Evolutionary conservation across 2,888 invertebrate species (phyloP).

Genomic region (Graphium colonna): DNA sequence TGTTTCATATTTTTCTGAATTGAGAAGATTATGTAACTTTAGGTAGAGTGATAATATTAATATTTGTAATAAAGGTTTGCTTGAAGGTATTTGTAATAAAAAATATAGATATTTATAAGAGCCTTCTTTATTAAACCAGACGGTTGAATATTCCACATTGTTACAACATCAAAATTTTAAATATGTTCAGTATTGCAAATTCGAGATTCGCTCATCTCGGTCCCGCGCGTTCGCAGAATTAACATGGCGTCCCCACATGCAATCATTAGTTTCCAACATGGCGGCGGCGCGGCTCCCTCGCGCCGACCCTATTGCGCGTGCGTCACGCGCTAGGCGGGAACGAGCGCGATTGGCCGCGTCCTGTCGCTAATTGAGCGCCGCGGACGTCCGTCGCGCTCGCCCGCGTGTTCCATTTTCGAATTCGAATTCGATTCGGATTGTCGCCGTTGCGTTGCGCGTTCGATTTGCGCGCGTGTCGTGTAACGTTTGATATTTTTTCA

Average conservation of each 20-base stretch:
- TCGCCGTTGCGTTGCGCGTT: slow-evolving; percentile 17
- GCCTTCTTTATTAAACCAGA: too few species aligned
- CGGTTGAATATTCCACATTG: too few species aligned
- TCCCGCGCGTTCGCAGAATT: slow-evolving; percentile 5
- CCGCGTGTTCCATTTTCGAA: slow-evolving; percentile 37
- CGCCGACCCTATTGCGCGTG: slow-evolving; percentile 23
- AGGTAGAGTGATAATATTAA: too few species aligned
- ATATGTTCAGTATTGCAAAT: background rate
- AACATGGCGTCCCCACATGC: slow-evolving; percentile 19
- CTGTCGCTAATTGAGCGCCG: slow-evolving; percentile 62
- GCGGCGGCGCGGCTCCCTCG: slow-evolving; percentile 20
- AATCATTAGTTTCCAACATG: slow-evolving; percentile 24
- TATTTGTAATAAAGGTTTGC: too few species aligned
- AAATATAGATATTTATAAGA: too few species aligned
- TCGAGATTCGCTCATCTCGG: background rate
- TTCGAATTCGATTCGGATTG: slow-evolving; percentile 25
- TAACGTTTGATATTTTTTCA: background rate
- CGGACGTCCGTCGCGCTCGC: slow-evolving; percentile 59
- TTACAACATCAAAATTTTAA: too few species aligned
- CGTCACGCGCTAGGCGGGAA: slow-evolving; percentile 49
- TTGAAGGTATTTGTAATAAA: too few species aligned
- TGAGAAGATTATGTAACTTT: too few species aligned
- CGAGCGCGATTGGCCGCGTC: slow-evolving; percentile 61
- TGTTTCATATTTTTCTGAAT: too few species aligned
- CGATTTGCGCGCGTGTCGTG: slow-evolving; percentile 18